These are phyloP conservation scores for Sylvia borin DNA, from an alignment of 2,797 vertebrate species.

Conservation along the genomic window DNA sequence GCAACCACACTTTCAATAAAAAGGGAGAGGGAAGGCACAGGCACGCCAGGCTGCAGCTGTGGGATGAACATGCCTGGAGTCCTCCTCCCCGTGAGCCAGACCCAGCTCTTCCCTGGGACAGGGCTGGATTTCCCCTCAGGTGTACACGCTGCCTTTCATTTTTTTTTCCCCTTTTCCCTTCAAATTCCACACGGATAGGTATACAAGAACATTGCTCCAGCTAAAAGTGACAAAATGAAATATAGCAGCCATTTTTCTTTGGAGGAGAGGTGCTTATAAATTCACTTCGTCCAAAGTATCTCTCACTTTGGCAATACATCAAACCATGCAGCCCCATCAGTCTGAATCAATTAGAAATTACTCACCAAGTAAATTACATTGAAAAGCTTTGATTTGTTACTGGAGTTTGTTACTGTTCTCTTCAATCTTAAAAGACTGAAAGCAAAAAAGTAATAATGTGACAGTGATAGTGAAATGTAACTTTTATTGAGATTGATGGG, in stretches of 20 bases:
- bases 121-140: background rate
- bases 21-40: background rate
- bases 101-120: background rate
- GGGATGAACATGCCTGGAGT: background rate
- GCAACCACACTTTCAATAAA: constrained; percentile 35
- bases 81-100: background rate
- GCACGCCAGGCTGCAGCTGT: background rate
- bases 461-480: constrained; percentile 75
- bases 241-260: constrained; percentile 80
- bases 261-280: constrained; percentile 78
- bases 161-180: background rate
- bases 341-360: constrained; percentile 87
- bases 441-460: constrained; percentile 72
- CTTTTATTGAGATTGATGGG: constrained; percentile 79
- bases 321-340: constrained; percentile 75
- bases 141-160: accelerated
- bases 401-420: constrained; percentile 70
- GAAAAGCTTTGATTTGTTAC: constrained; percentile 78
- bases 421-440: constrained; percentile 75
- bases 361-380: constrained; percentile 82
- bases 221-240: constrained; percentile 81
- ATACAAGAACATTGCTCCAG: constrained; percentile 70
- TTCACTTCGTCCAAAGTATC: constrained; percentile 76
- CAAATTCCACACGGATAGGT: constrained; percentile 30
- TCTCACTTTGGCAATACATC: constrained; percentile 77